Conservation (phyloP, 2,888 invertebrate species). For the Labia minor region DNA sequence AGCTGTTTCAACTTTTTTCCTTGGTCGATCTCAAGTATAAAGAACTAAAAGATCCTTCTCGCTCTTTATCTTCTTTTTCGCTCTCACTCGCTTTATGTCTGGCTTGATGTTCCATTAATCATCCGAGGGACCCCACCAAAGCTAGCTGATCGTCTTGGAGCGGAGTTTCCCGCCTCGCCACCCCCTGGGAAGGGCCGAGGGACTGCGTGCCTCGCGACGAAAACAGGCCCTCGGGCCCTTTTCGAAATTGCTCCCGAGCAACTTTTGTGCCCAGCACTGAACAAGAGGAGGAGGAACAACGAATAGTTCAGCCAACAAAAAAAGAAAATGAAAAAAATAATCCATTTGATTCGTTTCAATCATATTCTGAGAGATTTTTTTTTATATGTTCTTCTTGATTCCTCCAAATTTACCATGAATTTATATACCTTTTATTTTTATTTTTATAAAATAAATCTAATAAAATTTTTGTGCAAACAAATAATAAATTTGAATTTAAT, state of each 20-base stretch:
- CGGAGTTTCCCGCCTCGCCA: background rate
- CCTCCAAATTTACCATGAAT: too few species aligned
- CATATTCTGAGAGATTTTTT: too few species aligned
- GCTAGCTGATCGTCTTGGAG: background rate
- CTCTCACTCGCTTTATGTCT: background rate
- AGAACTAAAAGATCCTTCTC: slow-evolving; percentile 8
- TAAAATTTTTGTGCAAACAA: too few species aligned
- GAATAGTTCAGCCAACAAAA: too few species aligned
- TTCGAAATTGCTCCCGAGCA: background rate
- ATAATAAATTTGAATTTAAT: too few species aligned
- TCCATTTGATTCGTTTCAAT: too few species aligned
- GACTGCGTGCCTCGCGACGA: background rate
- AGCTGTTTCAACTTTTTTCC: slow-evolving; percentile 13
- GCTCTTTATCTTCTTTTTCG: background rate
- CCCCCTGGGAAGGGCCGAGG: background rate
- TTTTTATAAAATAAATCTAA: too few species aligned
- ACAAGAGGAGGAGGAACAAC: too few species aligned
- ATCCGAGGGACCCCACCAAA: background rate
- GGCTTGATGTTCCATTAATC: background rate
- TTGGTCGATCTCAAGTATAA: slow-evolving; percentile 1
- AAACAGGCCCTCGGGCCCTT: background rate
- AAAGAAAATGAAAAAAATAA: too few species aligned
- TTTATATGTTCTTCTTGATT: too few species aligned
- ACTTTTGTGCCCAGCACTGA: too few species aligned
- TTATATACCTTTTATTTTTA: too few species aligned